phyloP scores from a whole-genome alignment of 1,140 invertebrate species.

The Steinernema khuongi region DNA sequence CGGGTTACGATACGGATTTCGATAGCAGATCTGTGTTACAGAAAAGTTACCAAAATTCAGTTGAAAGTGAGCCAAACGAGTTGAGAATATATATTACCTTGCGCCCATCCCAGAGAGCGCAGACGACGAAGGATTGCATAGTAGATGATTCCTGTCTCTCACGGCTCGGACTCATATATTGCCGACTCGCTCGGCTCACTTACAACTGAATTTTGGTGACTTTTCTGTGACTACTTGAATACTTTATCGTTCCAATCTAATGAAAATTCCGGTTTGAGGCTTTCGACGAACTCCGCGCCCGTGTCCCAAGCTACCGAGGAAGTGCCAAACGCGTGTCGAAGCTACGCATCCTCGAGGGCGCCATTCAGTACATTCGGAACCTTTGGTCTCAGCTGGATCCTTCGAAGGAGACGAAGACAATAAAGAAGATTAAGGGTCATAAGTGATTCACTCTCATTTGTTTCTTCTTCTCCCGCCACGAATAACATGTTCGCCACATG shows the following conservation, averaged over 20 bases:
- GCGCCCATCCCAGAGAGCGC: too few species aligned
- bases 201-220: background rate
- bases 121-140: too few species aligned
- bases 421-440: background rate
- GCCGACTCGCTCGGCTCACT: too few species aligned
- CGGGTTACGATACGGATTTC: too few species aligned
- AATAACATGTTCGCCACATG: too few species aligned
- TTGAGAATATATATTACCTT: too few species aligned
- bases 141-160: too few species aligned
- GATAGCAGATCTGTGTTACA: too few species aligned
- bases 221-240: background rate
- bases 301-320: background rate
- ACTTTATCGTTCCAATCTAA: background rate
- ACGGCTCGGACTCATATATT: too few species aligned
- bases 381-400: background rate
- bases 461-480: background rate
- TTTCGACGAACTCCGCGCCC: background rate
- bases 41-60: too few species aligned
- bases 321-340: background rate
- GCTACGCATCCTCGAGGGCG: background rate
- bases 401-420: background rate
- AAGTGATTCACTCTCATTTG: background rate
- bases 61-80: too few species aligned
- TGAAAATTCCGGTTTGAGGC: background rate
- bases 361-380: background rate